Conservation (phyloP, 2,113 vertebrate species). For the Siniperca knerii region DNA sequence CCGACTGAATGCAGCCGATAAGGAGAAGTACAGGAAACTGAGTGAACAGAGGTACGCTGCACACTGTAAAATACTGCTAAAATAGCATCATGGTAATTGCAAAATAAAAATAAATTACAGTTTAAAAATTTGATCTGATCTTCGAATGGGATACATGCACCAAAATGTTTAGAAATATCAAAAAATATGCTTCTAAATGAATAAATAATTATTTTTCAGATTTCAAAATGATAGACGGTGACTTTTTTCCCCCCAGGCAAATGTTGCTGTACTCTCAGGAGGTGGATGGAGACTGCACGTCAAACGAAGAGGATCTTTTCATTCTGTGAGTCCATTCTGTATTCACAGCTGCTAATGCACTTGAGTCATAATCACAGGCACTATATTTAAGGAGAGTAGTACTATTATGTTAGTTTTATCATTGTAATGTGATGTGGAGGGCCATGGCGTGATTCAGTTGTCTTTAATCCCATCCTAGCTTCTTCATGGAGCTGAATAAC, state of each 20-base stretch:
- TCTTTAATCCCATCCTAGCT: slow-evolving; percentile 81
- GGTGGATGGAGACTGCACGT: slow-evolving; percentile 91
- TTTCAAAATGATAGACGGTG: neutral
- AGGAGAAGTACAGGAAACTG: slow-evolving; percentile 95
- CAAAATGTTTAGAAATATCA: too few species aligned
- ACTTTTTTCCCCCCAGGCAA: slow-evolving; percentile 84
- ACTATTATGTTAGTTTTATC: neutral
- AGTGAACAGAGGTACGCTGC: slow-evolving; percentile 93
- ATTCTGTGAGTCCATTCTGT: slow-evolving; percentile 91
- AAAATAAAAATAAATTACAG: too few species aligned
- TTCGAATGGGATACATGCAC: neutral
- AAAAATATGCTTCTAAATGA: neutral
- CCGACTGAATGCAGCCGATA: slow-evolving; percentile 91
- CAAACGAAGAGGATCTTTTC: slow-evolving; percentile 98
- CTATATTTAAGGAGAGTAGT: neutral
- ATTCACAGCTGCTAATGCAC: neutral
- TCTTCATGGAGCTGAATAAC: slow-evolving; percentile 99
- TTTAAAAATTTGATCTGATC: neutral
- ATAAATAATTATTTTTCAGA: neutral
- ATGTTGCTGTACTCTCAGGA: slow-evolving; percentile 97
- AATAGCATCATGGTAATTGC: neutral
- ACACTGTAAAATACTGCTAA: neutral
- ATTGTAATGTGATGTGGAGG: neutral
- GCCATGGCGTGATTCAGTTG: neutral
- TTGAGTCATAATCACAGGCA: neutral